Evolutionary conservation across 2,113 vertebrate genomes (phyloP).

Genomic region (Caloenas nicobarica): DNA sequence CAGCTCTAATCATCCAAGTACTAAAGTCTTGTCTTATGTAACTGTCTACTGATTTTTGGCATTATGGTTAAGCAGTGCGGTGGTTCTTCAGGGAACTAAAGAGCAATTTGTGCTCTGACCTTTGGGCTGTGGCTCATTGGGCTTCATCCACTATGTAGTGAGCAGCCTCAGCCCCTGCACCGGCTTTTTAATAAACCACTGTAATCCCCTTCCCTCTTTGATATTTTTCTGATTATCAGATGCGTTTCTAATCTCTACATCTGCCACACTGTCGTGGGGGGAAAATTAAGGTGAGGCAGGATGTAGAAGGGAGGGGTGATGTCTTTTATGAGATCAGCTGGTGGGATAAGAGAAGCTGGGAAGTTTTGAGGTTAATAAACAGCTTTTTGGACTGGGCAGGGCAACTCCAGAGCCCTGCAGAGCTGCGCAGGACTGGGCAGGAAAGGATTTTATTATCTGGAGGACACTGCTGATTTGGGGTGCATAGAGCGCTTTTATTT

Average conservation of each 20-base stretch:
- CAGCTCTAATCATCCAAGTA: not conserved
- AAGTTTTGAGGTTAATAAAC: not conserved
- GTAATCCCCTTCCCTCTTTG: not conserved
- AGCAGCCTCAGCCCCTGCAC: not conserved
- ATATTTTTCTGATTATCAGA: not conserved
- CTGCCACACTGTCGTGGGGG: rapidly evolving
- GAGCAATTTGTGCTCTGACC: not conserved
- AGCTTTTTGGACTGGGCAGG: not conserved
- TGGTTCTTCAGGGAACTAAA: not conserved
- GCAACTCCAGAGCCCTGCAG: not conserved
- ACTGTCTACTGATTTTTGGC: not conserved
- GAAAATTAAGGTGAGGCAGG: not conserved
- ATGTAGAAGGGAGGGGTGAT: rapidly evolving
- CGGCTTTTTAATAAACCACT: not conserved
- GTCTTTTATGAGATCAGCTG: not conserved
- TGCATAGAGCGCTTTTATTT: rapidly evolving
- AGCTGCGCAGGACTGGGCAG: rapidly evolving
- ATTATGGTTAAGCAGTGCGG: rapidly evolving
- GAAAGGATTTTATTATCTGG: rapidly evolving
- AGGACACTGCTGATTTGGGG: not conserved
- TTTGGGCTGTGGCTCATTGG: rapidly evolving
- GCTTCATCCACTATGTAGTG: rapidly evolving
- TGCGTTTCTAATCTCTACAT: not conserved
- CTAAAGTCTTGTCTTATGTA: not conserved
- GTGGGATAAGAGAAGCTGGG: not conserved